These are phyloP conservation scores for Wasmannia auropunctata DNA, from an alignment of 1,140 invertebrate genomes.

Conservation along the genomic window DNA sequence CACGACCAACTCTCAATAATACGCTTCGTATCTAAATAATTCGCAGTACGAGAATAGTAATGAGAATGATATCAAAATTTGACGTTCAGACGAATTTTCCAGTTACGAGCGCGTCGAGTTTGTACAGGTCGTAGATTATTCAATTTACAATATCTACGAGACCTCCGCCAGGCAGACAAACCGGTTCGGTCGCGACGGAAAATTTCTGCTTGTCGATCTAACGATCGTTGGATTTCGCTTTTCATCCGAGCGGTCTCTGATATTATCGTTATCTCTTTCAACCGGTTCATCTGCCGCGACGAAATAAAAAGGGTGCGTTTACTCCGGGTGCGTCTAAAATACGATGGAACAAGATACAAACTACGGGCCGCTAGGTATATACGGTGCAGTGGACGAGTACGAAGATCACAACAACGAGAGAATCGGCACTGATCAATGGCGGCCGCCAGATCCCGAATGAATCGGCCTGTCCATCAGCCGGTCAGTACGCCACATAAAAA, in stretches of 20 bases:
- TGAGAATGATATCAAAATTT: background rate
- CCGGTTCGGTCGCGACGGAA: background rate
- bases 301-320: constrained; percentile 33
- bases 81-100: constrained; percentile 4
- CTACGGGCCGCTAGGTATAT: constrained; percentile 50
- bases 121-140: constrained; percentile 14
- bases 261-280: background rate
- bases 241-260: background rate
- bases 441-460: constrained; percentile 46
- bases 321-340: constrained; percentile 27
- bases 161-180: constrained; percentile 35
- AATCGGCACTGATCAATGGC: constrained; percentile 70
- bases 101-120: background rate
- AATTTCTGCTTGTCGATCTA: background rate
- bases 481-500: constrained; percentile 64
- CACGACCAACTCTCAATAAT: constrained; percentile 38
- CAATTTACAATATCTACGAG: constrained; percentile 46
- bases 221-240: background rate
- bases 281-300: constrained; percentile 32
- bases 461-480: constrained; percentile 65
- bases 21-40: constrained; percentile 15
- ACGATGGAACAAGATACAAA: constrained; percentile 42
- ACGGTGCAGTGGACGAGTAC: constrained; percentile 73
- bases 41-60: constrained; percentile 1
- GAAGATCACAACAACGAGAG: constrained; percentile 73